Evolutionary conservation across 2,888 invertebrate species (phyloP).

Genomic region (Carabus problematicus): DNA sequence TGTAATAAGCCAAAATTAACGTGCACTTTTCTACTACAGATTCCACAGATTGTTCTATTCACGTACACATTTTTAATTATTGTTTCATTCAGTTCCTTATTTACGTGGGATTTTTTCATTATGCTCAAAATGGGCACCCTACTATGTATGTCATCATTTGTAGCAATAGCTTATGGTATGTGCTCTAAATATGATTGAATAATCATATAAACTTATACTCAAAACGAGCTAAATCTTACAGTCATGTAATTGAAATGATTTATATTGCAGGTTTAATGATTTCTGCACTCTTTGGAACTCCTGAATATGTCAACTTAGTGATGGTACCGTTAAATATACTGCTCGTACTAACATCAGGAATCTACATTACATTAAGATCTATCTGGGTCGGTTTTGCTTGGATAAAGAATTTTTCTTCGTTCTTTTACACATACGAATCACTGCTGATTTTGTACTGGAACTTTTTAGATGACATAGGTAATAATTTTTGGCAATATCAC

Average conservation of each 20-base stretch:
- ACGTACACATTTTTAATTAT: slow-evolving; percentile 15
- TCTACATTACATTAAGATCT: slow-evolving; percentile 70
- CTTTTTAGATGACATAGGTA: slow-evolving; percentile 66
- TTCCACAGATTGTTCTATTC: slow-evolving; percentile 16
- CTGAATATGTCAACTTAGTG: slow-evolving; percentile 71
- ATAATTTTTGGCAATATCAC: slow-evolving; percentile 44
- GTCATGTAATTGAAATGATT: slow-evolving; percentile 48
- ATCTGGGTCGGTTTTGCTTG: slow-evolving; percentile 65
- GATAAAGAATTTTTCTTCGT: slow-evolving; percentile 71
- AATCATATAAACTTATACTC: background rate
- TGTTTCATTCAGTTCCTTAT: slow-evolving; percentile 8
- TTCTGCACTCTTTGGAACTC: slow-evolving; percentile 73
- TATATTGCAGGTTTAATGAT: slow-evolving; percentile 65
- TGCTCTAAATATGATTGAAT: background rate
- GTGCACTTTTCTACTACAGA: background rate
- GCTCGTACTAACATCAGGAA: slow-evolving; percentile 71
- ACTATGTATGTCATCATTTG: slow-evolving; percentile 13
- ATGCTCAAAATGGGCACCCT: slow-evolving; percentile 12
- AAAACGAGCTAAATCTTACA: background rate
- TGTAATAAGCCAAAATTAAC: background rate
- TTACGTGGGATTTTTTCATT: background rate
- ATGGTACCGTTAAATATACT: slow-evolving; percentile 74
- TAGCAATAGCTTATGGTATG: slow-evolving; percentile 19
- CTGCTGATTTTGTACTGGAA: slow-evolving; percentile 75
- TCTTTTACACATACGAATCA: slow-evolving; percentile 74